Conservation (phyloP, 2,888 invertebrate species). For the Pheosia gnoma region DNA sequence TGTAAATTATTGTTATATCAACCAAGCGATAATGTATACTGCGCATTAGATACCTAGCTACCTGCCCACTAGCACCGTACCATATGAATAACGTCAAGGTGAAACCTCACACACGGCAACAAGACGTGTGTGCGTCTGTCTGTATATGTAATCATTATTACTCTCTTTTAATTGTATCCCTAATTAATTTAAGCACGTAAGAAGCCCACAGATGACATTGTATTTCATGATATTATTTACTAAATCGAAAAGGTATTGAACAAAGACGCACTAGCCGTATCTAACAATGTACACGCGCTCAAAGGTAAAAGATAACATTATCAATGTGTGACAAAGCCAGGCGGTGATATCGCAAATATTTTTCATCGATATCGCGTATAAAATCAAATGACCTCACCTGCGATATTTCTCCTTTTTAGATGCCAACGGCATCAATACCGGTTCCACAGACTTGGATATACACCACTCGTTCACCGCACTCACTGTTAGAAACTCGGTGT, state of each 20-base stretch:
- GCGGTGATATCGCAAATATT: slow-evolving; percentile 70
- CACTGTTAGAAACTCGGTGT: slow-evolving; percentile 77
- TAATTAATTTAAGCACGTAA: too few species aligned
- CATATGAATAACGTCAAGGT: slow-evolving; percentile 81
- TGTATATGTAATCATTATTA: slow-evolving; percentile 46
- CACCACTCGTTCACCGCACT: slow-evolving; percentile 83
- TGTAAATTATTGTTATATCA: slow-evolving; percentile 14
- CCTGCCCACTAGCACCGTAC: slow-evolving; percentile 60
- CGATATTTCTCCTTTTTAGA: slow-evolving; percentile 81
- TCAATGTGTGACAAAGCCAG: slow-evolving; percentile 63
- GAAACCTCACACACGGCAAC: slow-evolving; percentile 60
- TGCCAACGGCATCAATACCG: slow-evolving; percentile 74
- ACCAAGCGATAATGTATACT: slow-evolving; percentile 14
- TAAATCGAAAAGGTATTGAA: slow-evolving; percentile 26
- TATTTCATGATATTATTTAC: background rate
- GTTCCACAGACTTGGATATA: slow-evolving; percentile 72
- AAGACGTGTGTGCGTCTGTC: slow-evolving; percentile 38
- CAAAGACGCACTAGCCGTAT: slow-evolving; percentile 64
- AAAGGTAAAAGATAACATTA: slow-evolving; percentile 66
- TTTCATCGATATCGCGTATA: slow-evolving; percentile 45
- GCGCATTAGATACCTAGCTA: slow-evolving; percentile 16
- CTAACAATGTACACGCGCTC: slow-evolving; percentile 40
- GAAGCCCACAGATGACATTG: background rate
- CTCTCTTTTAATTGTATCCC: slow-evolving; percentile 18
- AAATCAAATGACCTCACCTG: slow-evolving; percentile 73